Percentiles rank a stretch among this genome's conserved stretches.
Evolutionary conservation across 2,113 vertebrate species (phyloP).

Genomic region (Oxygymnocypris stewartii): DNA sequence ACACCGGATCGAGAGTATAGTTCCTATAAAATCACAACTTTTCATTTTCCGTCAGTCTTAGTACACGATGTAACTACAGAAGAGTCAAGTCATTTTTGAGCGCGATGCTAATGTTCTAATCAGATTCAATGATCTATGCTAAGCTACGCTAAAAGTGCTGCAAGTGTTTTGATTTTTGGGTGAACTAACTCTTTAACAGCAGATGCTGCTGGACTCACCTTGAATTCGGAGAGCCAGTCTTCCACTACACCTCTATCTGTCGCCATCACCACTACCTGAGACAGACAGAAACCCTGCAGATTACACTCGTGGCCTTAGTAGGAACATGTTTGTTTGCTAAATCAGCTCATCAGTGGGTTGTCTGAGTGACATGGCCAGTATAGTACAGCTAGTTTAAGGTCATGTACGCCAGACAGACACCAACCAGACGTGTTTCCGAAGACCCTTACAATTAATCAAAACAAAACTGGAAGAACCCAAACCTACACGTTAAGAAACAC

Average conservation of each 20-base stretch:
- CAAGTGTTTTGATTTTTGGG: too few relatives aligned
- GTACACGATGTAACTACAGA: too few relatives aligned
- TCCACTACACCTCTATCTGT: slow-evolving; percentile 86
- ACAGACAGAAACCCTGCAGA: slow-evolving; percentile 47
- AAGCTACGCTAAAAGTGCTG: too few relatives aligned
- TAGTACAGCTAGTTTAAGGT: background rate
- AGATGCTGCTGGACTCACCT: slow-evolving; percentile 77
- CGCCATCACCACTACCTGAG: slow-evolving; percentile 90
- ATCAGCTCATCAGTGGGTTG: background rate
- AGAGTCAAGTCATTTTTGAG: too few relatives aligned
- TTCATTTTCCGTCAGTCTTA: too few relatives aligned
- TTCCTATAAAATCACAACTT: too few relatives aligned
- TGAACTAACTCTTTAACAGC: background rate
- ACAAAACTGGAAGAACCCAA: background rate
- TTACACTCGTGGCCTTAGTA: background rate
- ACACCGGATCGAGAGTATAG: too few relatives aligned
- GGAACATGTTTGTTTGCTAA: background rate
- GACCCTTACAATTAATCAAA: background rate
- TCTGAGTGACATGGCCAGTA: background rate
- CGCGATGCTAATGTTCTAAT: too few relatives aligned
- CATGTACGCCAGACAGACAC: background rate
- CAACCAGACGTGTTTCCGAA: background rate
- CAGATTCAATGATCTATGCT: too few relatives aligned
- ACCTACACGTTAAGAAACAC: background rate
- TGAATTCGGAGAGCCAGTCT: slow-evolving; percentile 99